Percentiles rank a stretch among this genome's conserved stretches.
Conservation (phyloP, 2,888 invertebrate species). For the Dolichopus griseipennis region DNA sequence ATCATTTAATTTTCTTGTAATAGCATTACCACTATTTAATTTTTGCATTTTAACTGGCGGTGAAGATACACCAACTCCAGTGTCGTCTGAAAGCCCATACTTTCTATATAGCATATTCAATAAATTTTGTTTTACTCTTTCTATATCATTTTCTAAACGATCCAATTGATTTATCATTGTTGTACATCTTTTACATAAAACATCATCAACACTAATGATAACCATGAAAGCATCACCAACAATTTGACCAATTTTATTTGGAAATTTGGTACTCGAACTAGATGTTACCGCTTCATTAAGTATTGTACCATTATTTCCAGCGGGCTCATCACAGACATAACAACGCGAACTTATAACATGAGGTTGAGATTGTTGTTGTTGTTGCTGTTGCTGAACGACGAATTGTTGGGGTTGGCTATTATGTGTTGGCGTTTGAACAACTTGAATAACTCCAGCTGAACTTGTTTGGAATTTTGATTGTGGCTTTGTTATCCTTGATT, state of each 20-base stretch:
- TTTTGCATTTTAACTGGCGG: constrained; percentile 42
- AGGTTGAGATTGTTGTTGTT: constrained; percentile 19
- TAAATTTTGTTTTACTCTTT: constrained; percentile 40
- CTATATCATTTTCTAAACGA: constrained; percentile 44
- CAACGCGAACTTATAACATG: constrained; percentile 26
- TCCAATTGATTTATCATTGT: constrained; percentile 45
- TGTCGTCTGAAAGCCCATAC: constrained; percentile 40
- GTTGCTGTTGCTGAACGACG: constrained; percentile 11
- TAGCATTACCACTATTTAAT: constrained; percentile 30
- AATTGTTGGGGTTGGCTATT: constrained; percentile 18
- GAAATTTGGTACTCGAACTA: constrained; percentile 43
- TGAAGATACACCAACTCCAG: constrained; percentile 22
- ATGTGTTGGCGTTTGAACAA: constrained; percentile 18
- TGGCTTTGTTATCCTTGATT: constrained; percentile 39
- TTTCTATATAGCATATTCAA: constrained; percentile 41
- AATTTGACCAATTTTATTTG: constrained; percentile 46
- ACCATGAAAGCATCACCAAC: constrained; percentile 46
- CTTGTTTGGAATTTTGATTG: constrained; percentile 29
- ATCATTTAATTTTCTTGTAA: constrained; percentile 27
- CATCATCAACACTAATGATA: constrained; percentile 44
- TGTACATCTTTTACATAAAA: constrained; percentile 43
- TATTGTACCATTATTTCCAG: constrained; percentile 32
- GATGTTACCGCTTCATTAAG: constrained; percentile 41
- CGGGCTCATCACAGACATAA: constrained; percentile 43
- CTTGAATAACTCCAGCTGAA: constrained; percentile 22